Evolutionary conservation across 2,888 invertebrate genomes (phyloP).

Genomic region (Hypomecis punctinalis): DNA sequence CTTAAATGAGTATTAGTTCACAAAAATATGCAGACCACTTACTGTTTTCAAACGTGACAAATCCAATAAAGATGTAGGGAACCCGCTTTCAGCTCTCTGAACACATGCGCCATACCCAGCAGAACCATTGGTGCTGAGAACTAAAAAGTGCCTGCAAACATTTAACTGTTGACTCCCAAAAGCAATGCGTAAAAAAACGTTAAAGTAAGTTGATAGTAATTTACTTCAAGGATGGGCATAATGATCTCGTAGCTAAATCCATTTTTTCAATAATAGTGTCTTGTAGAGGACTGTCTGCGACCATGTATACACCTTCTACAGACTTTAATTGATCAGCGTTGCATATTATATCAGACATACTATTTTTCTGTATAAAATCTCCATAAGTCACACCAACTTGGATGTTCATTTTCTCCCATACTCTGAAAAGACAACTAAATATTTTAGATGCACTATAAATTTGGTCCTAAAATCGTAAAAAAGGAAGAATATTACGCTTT

Average conservation of each 20-base stretch:
- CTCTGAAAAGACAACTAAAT: slow-evolving; percentile 33
- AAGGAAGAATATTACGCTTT: too few species aligned
- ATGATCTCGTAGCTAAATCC: slow-evolving; percentile 16
- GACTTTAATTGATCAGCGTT: slow-evolving; percentile 7
- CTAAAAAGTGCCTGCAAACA: slow-evolving; percentile 14
- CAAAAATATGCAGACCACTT: background rate
- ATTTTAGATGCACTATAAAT: background rate
- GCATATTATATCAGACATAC: slow-evolving; percentile 11
- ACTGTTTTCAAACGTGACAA: slow-evolving; percentile 19
- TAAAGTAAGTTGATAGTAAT: background rate
- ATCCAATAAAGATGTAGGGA: slow-evolving; percentile 20
- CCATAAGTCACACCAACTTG: slow-evolving; percentile 30
- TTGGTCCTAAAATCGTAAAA: too few species aligned
- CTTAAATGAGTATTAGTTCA: background rate
- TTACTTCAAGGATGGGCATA: slow-evolving; percentile 23
- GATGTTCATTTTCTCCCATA: slow-evolving; percentile 40
- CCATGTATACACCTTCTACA: slow-evolving; percentile 22
- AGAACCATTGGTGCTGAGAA: background rate
- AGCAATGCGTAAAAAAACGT: too few species aligned
- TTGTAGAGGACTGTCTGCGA: background rate
- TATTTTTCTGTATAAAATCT: slow-evolving; percentile 19
- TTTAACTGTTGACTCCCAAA: too few species aligned
- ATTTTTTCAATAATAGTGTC: background rate
- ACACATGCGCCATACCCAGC: slow-evolving; percentile 1
- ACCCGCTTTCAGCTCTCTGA: slow-evolving; percentile 7